phyloP scores from a whole-genome alignment of 2,797 vertebrate genomes.

The Darevskia mixta region DNA sequence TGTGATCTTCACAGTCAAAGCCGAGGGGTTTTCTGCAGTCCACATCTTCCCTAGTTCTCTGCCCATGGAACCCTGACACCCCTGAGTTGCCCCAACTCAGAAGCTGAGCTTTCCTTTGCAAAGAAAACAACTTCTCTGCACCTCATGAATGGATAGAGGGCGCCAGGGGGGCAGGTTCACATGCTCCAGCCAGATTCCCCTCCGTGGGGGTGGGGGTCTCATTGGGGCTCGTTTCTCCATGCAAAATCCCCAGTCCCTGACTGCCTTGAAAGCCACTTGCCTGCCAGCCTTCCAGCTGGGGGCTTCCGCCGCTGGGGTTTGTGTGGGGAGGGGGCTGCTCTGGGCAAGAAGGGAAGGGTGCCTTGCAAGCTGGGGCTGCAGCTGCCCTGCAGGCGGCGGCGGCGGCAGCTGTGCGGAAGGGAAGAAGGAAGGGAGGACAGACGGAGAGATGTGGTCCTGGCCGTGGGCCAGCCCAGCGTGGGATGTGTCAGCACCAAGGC shows the following conservation, averaged over 20 bases:
- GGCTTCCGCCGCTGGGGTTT: neutral
- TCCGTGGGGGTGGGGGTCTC: no score
- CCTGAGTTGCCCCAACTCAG: neutral
- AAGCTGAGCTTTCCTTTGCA: neutral
- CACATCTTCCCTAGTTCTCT: neutral
- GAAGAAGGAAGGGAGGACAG: no score
- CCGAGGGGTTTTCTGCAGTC: neutral
- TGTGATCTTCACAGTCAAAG: neutral
- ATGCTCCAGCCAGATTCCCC: neutral
- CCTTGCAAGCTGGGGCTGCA: neutral
- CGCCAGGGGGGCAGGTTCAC: neutral
- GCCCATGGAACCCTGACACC: neutral
- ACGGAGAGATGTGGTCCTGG: conserved; percentile 7
- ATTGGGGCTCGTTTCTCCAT: neutral
- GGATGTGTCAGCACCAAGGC: neutral
- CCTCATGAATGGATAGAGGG: no score
- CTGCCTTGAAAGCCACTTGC: neutral
- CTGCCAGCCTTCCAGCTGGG: neutral
- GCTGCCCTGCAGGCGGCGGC: neutral
- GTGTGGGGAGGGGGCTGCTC: neutral
- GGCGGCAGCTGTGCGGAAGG: conserved; percentile 40
- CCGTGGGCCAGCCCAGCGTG: neutral
- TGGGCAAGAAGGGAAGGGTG: neutral
- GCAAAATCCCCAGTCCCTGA: neutral
- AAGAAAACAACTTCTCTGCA: neutral